Percentiles rank a stretch among this genome's conserved stretches.
Conservation (phyloP, 1,140 invertebrate species). For the Dinoponera quadriceps region DNA sequence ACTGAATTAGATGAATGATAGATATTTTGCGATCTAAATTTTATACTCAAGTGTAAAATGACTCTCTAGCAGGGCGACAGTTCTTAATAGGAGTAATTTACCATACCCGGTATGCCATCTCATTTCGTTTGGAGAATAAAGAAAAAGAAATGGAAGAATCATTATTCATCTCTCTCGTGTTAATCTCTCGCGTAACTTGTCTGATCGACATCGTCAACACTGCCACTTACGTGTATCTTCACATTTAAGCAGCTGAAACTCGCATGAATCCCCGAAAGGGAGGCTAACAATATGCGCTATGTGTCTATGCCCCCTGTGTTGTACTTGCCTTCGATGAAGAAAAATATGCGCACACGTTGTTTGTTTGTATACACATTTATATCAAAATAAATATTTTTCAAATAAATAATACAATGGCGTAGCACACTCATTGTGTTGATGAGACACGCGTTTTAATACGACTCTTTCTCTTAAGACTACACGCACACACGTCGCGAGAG, state of each 20-base stretch:
- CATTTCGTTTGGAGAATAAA: slow-evolving; percentile 15
- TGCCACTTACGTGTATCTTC: slow-evolving; percentile 38
- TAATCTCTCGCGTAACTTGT: neutral
- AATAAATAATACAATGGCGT: slow-evolving; percentile 59
- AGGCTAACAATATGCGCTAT: neutral
- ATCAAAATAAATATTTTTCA: slow-evolving; percentile 69
- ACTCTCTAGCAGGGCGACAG: neutral
- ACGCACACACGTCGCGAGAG: slow-evolving; percentile 15
- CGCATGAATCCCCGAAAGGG: neutral
- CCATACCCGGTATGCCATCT: neutral
- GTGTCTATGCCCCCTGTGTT: neutral
- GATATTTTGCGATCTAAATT: slow-evolving; percentile 2
- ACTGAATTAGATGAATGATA: neutral
- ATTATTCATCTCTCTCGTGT: neutral
- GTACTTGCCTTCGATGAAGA: neutral
- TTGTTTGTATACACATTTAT: slow-evolving; percentile 50
- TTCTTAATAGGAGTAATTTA: neutral
- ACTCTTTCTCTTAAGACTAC: slow-evolving; percentile 32
- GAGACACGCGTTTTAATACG: slow-evolving; percentile 23
- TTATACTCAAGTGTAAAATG: neutral
- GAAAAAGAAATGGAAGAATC: neutral
- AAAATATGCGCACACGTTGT: slow-evolving; percentile 2
- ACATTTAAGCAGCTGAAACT: neutral
- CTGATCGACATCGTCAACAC: slow-evolving; percentile 21
- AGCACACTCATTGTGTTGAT: slow-evolving; percentile 13